Evolutionary conservation across 2,113 vertebrate species (phyloP), one percentile per base, ranked within the genome.

Genomic region (Salvelinus fontinalis): DNA sequence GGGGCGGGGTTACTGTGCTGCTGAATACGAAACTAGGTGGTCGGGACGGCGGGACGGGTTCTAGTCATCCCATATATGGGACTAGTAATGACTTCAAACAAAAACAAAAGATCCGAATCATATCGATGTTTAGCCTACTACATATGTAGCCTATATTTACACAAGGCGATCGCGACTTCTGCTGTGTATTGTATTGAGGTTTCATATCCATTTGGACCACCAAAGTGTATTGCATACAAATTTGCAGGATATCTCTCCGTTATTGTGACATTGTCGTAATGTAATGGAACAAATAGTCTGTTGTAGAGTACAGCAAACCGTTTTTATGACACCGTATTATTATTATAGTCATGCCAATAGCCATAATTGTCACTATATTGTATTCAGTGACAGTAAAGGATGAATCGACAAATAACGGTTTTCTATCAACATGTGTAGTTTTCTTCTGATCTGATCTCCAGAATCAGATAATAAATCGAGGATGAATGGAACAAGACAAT

Each of bases 371-470:
- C 48, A 51, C 12, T 39, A 8, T 5, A 11, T 31, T 34, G 22
- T 24, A 57, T 54, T 54, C 6, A 71, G 18, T 71, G 69, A 24
- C 69, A 49, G 11, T 24, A 51, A 70, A 70, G 16, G 12, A 54
- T 54, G 16, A 54, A 16, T 54, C 39, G 34, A 26, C 3, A 24
- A 70, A 44, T 6, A 24, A 39, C 20, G 5, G 12, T 22, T 12
- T 74, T 60, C 60, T 65, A 22, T 65, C 5, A 54, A 18, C 71
- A 44, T n/a, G 67, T 34, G 51, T 73, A n/a, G 54, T 62, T 72
- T 59, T 72, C 26, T 60, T 31, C 51, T 8, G 31, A 27, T 39
- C 12, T 34, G 31, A 31, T 18, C 27, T 39, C 8, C 16, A 12
- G 29, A n/a, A 73, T 31, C 13, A 12, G 12, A 16, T 13, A 51